These are phyloP conservation scores for Micronycteris hirsuta DNA, from an alignment of 2,113 vertebrate genomes.

Conservation along the genomic window DNA sequence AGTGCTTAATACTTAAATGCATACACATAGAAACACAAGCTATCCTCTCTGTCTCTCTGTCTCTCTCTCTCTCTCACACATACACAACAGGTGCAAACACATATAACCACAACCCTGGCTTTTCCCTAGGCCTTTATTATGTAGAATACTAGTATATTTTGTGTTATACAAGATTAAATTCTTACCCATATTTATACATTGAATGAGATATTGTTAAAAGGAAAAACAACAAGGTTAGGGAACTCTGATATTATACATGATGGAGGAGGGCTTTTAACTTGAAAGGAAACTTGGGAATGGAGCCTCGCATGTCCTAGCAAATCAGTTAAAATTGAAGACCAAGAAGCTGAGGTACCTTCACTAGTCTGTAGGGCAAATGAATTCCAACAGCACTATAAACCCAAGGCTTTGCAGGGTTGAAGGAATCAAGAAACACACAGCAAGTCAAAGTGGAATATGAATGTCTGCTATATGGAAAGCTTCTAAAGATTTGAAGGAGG, in stretches of 20 bases:
- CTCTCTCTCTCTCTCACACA: background rate
- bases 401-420: background rate
- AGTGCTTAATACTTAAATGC: slow-evolving; percentile 15
- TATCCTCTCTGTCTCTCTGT: background rate
- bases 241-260: background rate
- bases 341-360: slow-evolving; percentile 10
- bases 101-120: background rate
- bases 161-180: background rate
- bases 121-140: background rate
- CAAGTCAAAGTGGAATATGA: background rate
- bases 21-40: background rate
- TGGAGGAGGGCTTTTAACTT: background rate
- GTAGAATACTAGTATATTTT: background rate
- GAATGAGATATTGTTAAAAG: slow-evolving; percentile 10
- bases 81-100: background rate
- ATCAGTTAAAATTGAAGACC: slow-evolving; percentile 6
- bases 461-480: background rate
- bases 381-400: slow-evolving; percentile 16
- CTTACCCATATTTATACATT: background rate
- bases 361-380: background rate
- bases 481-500: slow-evolving; percentile 32
- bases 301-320: background rate
- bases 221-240: background rate
- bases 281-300: slow-evolving; percentile 4
- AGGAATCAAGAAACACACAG: slow-evolving; percentile 25